Evolutionary conservation across 1,140 invertebrate genomes (phyloP), one percentile per base, ranked within the genome.

Genomic region (Stenopsyche tienmushanensis): DNA sequence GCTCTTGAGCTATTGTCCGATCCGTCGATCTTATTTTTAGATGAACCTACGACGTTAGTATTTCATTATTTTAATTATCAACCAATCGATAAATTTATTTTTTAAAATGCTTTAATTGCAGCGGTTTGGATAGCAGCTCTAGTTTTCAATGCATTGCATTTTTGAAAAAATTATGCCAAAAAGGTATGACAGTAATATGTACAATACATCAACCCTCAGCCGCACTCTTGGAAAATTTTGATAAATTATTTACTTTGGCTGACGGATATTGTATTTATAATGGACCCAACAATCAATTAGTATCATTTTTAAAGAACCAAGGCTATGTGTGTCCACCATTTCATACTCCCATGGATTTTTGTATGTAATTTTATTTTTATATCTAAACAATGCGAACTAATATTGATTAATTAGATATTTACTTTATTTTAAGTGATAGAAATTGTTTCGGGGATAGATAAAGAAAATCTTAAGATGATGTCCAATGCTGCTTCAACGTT

Each of bases 171-270:
- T 77, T 97, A 24, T 90, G 93, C 0, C 79, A 84, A 20, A 88
- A 90, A 52, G 92, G 92, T 0, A 81, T 90, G 49, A 93, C 90
- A 0, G 85, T 95, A 8, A 84, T 94, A 2, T 92, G 90, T 60
- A 98, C 95, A 1, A 97, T 99, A 71, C 96, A 99, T 79, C 96
- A 98, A 74, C 96, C 96, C 0, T 95, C 91, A 71, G 95, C 96
- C 1, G 83, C 96, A 71, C 83, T 97, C 7, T 97, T 98, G 73
- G 94, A 97, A 77, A 97, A 94, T 86, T 98, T 98, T 74, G 96
- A 98, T 76, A 87, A 92, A 72, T 80, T 98, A 0, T 97, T 97
- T 75, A 89, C 94, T n/a, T 79, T 98, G 2, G 86, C 92, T 0
- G 85, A 86, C 50, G 96, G 96, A 0, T 86, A 89, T 53, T 96